Evolutionary conservation across 2,113 vertebrate genomes (phyloP).

Genomic region (Crypturellus undulatus): DNA sequence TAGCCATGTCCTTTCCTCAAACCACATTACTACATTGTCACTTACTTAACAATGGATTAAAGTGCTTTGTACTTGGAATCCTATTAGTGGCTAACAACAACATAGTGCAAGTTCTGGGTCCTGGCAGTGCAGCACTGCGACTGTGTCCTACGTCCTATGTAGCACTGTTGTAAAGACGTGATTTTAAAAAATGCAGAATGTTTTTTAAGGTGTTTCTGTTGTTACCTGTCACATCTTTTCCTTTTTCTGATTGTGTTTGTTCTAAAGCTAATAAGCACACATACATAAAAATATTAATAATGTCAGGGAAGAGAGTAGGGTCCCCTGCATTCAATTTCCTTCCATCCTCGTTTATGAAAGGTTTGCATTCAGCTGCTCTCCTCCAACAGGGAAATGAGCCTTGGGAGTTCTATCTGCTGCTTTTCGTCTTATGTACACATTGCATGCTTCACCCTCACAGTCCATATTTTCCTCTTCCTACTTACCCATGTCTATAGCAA

Average conservation of each 20-base stretch:
- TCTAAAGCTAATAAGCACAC: background rate
- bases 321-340: background rate
- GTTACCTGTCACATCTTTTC: background rate
- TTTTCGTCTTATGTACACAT: background rate
- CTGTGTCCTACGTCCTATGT: background rate
- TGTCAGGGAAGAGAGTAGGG: background rate
- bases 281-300: background rate
- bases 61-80: constrained; percentile 53
- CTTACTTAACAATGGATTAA: constrained; percentile 53
- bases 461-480: background rate
- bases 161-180: background rate
- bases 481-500: background rate
- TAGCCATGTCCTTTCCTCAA: constrained; percentile 39
- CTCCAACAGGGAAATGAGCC: background rate
- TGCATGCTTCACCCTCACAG: background rate
- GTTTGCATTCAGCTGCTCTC: background rate
- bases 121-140: background rate
- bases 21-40: constrained; percentile 21
- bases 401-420: background rate
- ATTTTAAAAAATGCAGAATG: background rate
- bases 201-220: background rate
- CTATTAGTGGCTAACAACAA: constrained; percentile 45
- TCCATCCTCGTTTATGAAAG: background rate
- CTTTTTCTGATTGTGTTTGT: background rate
- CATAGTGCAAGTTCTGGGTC: background rate